phyloP scores from a whole-genome alignment of 2,113 vertebrate genomes.

The Setophaga kirtlandii region DNA sequence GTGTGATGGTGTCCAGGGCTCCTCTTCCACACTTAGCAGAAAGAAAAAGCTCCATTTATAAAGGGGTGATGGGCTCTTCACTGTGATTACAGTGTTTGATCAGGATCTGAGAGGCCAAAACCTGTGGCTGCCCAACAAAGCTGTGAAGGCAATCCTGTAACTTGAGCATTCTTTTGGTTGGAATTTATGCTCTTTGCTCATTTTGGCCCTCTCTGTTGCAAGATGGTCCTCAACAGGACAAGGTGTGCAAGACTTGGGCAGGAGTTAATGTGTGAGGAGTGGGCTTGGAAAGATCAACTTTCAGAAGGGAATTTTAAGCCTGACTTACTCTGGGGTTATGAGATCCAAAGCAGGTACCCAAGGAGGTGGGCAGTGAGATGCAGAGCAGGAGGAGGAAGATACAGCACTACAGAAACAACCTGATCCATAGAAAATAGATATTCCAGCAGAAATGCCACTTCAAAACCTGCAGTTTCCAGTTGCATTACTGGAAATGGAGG shows the following conservation, averaged over 20 bases:
- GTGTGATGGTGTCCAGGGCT: neutral
- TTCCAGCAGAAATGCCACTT: neutral
- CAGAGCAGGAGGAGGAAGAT: neutral
- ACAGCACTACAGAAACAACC: neutral
- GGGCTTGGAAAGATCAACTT: neutral
- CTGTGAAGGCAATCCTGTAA: neutral
- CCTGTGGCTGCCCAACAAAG: neutral
- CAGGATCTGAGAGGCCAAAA: neutral
- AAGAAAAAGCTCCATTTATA: neutral
- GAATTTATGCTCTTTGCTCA: neutral
- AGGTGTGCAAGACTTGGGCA: neutral
- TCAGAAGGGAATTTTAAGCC: neutral
- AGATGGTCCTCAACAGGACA: neutral
- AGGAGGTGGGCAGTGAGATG: neutral
- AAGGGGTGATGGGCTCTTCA: neutral
- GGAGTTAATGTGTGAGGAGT: neutral
- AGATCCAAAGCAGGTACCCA: neutral
- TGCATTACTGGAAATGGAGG: neutral
- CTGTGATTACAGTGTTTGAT: neutral
- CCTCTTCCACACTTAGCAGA: neutral
- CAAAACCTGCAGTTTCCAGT: neutral
- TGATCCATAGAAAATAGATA: neutral
- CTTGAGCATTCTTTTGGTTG: neutral
- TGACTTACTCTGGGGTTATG: rapidly evolving
- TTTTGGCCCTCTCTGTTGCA: neutral